Percentiles rank a stretch among this genome's conserved stretches.
These are phyloP conservation scores for Heliconius cydno DNA, from an alignment of 2,888 invertebrate species.

Conservation along the genomic window DNA sequence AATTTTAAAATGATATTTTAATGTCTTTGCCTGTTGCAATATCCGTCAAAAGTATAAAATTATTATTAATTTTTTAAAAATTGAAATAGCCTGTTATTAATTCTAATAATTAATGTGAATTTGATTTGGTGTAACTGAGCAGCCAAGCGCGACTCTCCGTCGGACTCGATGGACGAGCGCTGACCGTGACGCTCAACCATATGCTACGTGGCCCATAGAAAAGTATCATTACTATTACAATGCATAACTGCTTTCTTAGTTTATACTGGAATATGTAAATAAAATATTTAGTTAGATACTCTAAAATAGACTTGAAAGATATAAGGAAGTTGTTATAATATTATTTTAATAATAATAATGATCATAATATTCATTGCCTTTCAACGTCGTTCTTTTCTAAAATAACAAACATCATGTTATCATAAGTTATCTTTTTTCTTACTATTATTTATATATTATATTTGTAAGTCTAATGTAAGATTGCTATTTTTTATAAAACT, in stretches of 20 bases:
- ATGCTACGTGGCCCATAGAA: slow-evolving; percentile 51
- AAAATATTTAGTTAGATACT: not conserved
- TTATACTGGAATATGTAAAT: not conserved
- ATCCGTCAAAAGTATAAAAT: too few relatives aligned
- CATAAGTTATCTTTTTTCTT: not conserved
- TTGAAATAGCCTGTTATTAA: slow-evolving; percentile 2
- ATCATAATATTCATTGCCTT: not conserved
- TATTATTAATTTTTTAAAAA: too few relatives aligned
- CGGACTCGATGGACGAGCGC: slow-evolving; percentile 54
- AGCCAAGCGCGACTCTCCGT: slow-evolving; percentile 51
- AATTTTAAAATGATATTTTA: too few relatives aligned
- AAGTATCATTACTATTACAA: slow-evolving; percentile 36
- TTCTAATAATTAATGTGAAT: slow-evolving; percentile 44
- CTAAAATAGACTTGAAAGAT: not conserved
- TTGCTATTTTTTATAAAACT: not conserved
- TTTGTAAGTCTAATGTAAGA: not conserved
- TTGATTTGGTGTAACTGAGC: slow-evolving; percentile 49
- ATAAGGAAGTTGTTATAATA: not conserved
- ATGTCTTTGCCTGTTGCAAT: too few relatives aligned
- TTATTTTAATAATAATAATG: not conserved
- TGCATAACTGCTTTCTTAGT: slow-evolving; percentile 36
- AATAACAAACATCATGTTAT: not conserved
- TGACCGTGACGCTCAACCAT: slow-evolving; percentile 58
- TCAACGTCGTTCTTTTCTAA: not conserved
- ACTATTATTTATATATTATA: not conserved